A percentile compares a stretch with the other conserved stretches of the same genome.
Conservation (phyloP, 2,113 vertebrate species). For the Canis aureus region DNA sequence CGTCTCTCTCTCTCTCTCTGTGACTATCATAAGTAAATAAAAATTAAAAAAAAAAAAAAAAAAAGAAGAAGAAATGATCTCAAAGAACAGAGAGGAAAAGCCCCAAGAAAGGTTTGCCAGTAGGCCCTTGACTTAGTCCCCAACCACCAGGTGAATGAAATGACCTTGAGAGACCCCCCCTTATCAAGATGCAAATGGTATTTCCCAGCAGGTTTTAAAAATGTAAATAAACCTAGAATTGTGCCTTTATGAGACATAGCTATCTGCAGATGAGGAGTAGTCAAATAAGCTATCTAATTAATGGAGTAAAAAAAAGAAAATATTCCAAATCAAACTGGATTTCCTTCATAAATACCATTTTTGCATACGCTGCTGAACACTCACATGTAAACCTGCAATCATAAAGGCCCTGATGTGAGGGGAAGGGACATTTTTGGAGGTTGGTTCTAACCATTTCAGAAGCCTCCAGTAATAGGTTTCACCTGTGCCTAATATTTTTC, state of each 20-base stretch:
- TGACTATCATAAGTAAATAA: too few relatives aligned
- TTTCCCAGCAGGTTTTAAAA: neutral
- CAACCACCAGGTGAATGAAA: neutral
- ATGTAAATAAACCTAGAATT: neutral
- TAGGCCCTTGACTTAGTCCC: neutral
- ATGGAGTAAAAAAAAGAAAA: neutral
- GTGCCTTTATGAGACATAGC: neutral
- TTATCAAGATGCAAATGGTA: neutral
- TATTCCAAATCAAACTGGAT: neutral
- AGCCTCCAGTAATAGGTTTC: neutral
- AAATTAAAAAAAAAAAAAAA: too few relatives aligned
- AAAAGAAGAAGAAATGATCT: neutral
- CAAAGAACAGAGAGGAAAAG: neutral
- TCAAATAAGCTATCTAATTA: conserved; percentile 37
- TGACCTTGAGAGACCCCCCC: neutral
- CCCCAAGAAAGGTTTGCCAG: neutral
- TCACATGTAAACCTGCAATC: neutral
- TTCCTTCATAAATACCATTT: neutral
- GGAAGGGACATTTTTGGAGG: neutral
- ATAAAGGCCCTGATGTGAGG: neutral
- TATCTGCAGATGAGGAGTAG: neutral
- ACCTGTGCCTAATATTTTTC: neutral
- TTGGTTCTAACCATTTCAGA: neutral
- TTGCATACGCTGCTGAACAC: neutral
- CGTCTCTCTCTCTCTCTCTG: too few relatives aligned